Conservation (phyloP, 2,888 invertebrate species). For the Euclidia mi region DNA sequence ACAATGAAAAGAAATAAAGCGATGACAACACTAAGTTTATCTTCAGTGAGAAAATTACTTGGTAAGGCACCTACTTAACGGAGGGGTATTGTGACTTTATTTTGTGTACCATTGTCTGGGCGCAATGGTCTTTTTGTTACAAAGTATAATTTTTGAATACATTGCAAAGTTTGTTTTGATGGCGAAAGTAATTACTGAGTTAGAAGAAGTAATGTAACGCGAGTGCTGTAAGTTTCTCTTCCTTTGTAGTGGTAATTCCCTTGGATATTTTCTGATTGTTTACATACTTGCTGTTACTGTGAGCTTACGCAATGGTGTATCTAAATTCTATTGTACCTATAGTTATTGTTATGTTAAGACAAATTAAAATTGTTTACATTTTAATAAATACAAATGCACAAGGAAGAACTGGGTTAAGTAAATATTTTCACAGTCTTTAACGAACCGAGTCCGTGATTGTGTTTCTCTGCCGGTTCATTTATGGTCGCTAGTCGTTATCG, state of each 20-base stretch:
- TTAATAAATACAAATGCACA: not conserved
- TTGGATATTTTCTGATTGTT: slow-evolving; percentile 10
- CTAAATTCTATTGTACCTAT: no score
- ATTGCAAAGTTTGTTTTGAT: slow-evolving; percentile 44
- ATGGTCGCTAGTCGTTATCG: no score
- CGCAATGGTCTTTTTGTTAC: slow-evolving; percentile 36
- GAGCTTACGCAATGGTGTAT: no score
- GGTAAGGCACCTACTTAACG: slow-evolving; percentile 53
- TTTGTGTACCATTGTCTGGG: slow-evolving; percentile 57
- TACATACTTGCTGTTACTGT: not conserved
- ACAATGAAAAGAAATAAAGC: slow-evolving; percentile 76
- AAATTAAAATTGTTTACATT: no score
- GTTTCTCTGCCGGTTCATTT: no score
- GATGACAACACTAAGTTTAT: slow-evolving; percentile 67
- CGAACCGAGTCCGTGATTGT: no score
- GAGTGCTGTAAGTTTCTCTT: slow-evolving; percentile 8
- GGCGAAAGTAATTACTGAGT: slow-evolving; percentile 33
- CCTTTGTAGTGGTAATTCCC: slow-evolving; percentile 14
- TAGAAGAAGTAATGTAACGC: slow-evolving; percentile 39
- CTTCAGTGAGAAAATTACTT: slow-evolving; percentile 65
- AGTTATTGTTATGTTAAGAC: no score
- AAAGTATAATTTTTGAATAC: slow-evolving; percentile 53
- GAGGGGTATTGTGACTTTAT: slow-evolving; percentile 57
- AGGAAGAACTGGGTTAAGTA: no score
- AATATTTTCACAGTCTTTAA: no score